Base-by-base conservation (phyloP, 2,113 vertebrate genomes). In the Campylorhamphus procurvoides region DNA sequence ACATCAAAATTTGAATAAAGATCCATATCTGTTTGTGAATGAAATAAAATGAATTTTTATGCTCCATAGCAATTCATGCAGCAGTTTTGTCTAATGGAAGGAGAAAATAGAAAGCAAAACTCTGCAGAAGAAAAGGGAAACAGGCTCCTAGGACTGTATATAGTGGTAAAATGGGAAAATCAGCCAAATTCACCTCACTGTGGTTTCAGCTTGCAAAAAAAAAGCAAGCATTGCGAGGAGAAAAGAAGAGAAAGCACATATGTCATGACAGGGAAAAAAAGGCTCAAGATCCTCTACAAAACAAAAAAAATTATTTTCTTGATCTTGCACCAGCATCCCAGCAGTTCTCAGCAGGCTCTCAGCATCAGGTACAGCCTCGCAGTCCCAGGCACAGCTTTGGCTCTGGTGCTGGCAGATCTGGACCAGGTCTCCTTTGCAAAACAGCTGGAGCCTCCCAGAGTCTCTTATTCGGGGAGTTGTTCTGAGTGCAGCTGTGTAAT, bases 341-440 rank as follows among this genome's bases (percentile, higher is more conserved):
- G 60, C 63, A 35, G 14, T 27, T n/a, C 50, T 37, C 53, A 33
- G 81, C 72, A 68, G 77, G 46, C 8, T 91, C 53, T 28, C 18
- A 10, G 46, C 0, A 0, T 25, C 37, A 53, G 37, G 46, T 28
- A 78, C 39, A 76, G 40, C 81, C 73, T 60, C 2, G 0, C 2
- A 4, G 42, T 67, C 31, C 50, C 63, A 40, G 24, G 23, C 29
- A 31, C 25, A 39, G 76, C 59, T 58, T 67, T 76, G 40, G 49
- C 39, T 64, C 55, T 35, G 47, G 12, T 63, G 11, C 71, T 0
- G 0, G 25, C 47, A 8, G 52, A 75, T 53, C 52, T 67, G 69
- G 44, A 31, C 33, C 0, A 0, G 18, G 9, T 53, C 9, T 59
- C 42, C 22, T 62, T 69, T 69, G 35, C 44, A 73, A 73, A 85